These are phyloP conservation scores for Drepanosiphum platanoidis DNA, from an alignment of 2,888 invertebrate genomes.

Conservation along the genomic window DNA sequence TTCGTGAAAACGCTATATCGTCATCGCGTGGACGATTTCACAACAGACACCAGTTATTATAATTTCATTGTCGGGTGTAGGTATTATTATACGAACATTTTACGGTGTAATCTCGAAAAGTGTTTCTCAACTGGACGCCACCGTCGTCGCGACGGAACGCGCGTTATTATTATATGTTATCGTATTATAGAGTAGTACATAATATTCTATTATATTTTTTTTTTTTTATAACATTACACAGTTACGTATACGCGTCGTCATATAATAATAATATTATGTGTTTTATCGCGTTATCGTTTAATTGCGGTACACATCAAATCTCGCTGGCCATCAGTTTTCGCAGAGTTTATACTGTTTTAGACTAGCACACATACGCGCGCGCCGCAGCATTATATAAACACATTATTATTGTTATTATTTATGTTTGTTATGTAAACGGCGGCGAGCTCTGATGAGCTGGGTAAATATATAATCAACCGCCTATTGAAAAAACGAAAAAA, in stretches of 20 bases:
- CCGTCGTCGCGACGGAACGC: no score
- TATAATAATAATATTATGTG: no score
- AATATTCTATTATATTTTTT: neutral
- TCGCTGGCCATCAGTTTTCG: constrained; percentile 13
- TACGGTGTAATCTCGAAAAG: constrained; percentile 27
- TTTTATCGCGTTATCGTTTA: constrained; percentile 35
- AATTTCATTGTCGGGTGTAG: no score
- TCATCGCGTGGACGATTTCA: neutral
- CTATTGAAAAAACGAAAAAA: no score
- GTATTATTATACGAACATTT: neutral
- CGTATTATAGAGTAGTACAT: no score
- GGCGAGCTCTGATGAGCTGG: no score
- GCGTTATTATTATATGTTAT: neutral
- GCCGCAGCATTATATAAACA: neutral
- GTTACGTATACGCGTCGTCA: neutral
- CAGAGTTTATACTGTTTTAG: constrained; percentile 12
- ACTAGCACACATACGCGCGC: neutral
- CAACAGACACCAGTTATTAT: neutral
- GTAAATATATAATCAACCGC: no score
- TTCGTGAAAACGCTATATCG: constrained; percentile 10
- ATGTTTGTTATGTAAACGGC: no score
- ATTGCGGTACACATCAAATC: constrained; percentile 39
- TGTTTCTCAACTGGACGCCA: constrained; percentile 40
- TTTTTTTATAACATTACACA: neutral
- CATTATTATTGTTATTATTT: no score